Conservation (phyloP, 2,888 invertebrate genomes). For the Pristionchus japonicus region DNA sequence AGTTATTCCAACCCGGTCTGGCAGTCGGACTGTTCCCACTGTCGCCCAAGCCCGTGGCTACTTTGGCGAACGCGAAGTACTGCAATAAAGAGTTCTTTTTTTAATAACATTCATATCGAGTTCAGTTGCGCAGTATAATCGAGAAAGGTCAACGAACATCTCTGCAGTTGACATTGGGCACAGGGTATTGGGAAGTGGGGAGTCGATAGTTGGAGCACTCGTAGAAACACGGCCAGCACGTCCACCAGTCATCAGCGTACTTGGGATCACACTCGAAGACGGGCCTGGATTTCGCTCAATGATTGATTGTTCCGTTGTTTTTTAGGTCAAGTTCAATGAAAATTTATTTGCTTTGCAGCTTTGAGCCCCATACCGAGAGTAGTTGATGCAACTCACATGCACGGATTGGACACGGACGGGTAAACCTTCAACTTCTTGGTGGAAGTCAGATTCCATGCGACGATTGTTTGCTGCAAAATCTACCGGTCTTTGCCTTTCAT, state of each 20-base stretch:
- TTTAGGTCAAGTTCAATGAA: no score
- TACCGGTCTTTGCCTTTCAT: not conserved
- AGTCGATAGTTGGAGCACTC: not conserved
- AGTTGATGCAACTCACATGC: not conserved
- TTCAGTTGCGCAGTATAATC: not conserved
- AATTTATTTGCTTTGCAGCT: no score
- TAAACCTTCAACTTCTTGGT: not conserved
- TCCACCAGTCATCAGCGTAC: not conserved
- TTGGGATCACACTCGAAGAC: not conserved
- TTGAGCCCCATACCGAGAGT: no score
- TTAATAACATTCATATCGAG: not conserved
- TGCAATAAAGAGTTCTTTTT: not conserved
- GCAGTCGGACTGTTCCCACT: not conserved
- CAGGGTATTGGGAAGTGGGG: not conserved
- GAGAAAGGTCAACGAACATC: not conserved
- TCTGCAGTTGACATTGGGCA: not conserved
- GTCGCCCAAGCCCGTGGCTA: not conserved
- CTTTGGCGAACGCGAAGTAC: not conserved
- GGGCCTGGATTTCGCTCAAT: not conserved
- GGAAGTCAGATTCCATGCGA: not conserved
- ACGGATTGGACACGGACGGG: not conserved
- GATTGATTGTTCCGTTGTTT: no score
- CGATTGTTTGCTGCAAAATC: not conserved
- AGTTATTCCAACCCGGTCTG: not conserved
- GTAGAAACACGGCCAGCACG: slow-evolving; percentile 31